phyloP scores from a whole-genome alignment of 2,888 invertebrate genomes.

The Eupithecia vulgata region DNA sequence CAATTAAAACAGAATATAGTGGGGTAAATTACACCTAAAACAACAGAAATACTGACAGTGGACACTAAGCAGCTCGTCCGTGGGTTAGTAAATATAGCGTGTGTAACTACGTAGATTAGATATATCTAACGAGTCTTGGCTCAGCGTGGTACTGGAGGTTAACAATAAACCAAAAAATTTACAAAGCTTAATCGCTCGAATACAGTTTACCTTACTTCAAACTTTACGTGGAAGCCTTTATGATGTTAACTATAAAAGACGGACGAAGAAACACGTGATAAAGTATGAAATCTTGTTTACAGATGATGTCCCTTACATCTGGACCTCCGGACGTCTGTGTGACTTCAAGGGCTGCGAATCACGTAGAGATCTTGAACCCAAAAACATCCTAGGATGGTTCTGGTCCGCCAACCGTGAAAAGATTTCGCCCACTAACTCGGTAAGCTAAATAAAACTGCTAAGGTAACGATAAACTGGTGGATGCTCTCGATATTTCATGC shows the following conservation, averaged over 20 bases:
- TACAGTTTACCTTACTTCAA: background rate
- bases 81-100: too few species aligned
- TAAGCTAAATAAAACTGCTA: slow-evolving; percentile 38
- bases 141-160: background rate
- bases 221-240: background rate
- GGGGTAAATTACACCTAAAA: too few species aligned
- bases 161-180: background rate
- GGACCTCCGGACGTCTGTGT: slow-evolving; percentile 96
- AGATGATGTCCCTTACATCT: slow-evolving; percentile 96
- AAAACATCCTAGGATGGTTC: slow-evolving; percentile 94
- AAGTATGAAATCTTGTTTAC: slow-evolving; percentile 47
- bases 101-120: too few species aligned
- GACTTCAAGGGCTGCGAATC: slow-evolving; percentile 97
- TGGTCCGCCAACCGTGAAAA: slow-evolving; percentile 96
- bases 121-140: too few species aligned
- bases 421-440: slow-evolving; percentile 91
- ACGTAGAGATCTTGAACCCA: slow-evolving; percentile 93
- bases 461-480: background rate
- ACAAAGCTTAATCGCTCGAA: background rate
- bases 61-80: too few species aligned
- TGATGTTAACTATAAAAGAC: background rate
- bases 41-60: too few species aligned
- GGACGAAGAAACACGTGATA: background rate
- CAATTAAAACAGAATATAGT: too few species aligned
- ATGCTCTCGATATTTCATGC: background rate